Conservation (phyloP, 2,797 vertebrate species). For the Harpagifer antarcticus region DNA sequence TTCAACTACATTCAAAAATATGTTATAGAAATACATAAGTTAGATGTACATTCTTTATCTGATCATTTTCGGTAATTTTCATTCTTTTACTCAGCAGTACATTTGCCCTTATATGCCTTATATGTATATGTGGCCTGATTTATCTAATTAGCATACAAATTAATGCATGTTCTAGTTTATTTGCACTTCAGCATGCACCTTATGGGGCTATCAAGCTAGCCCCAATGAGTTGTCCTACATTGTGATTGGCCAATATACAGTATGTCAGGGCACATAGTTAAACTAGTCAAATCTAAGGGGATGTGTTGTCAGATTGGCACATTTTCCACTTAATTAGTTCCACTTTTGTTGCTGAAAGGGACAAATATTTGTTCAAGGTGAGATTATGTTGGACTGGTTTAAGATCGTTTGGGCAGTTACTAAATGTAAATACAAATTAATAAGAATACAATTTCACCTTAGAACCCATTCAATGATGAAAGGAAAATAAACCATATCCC, state of each 20-base stretch:
- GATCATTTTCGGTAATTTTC: background rate
- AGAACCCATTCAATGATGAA: background rate
- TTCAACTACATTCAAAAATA: background rate
- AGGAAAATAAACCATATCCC: background rate
- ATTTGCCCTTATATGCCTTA: too few relatives aligned
- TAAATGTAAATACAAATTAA: background rate
- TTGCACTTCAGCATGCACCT: slow-evolving; percentile 5
- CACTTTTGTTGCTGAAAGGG: background rate
- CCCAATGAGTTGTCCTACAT: slow-evolving; percentile 17
- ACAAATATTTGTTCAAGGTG: background rate
- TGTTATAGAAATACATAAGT: background rate
- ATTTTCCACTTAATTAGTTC: background rate
- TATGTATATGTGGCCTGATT: slow-evolving; percentile 4
- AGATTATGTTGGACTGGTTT: background rate
- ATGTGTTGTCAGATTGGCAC: slow-evolving; percentile 8
- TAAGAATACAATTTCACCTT: background rate
- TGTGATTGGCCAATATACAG: slow-evolving; percentile 15
- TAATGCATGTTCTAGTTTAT: slow-evolving; percentile 28
- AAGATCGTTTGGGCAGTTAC: background rate
- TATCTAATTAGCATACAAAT: slow-evolving; percentile 27
- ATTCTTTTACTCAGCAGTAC: background rate
- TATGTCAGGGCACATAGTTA: background rate
- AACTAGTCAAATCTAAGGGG: background rate
- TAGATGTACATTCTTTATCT: background rate
- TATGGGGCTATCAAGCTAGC: slow-evolving; percentile 2